Base-by-base conservation (phyloP, 2,888 invertebrate species). In the Scaptomyza reducta region DNA sequence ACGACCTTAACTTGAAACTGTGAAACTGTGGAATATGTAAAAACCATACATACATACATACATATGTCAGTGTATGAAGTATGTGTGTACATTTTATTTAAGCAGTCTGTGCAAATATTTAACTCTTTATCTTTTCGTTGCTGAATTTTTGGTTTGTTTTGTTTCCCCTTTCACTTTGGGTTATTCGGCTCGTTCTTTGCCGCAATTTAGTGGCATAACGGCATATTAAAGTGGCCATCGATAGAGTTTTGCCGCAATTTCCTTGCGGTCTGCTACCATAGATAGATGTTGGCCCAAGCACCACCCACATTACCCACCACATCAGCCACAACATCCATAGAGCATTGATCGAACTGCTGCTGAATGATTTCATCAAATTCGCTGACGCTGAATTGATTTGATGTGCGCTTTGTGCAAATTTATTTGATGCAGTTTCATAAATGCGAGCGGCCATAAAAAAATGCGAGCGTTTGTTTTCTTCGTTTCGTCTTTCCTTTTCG, bases 371-470 rank as follows among this genome's bases (percentile, higher is more conserved):
- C 68, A 81, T 82, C 67, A 77, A 77, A 85, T 77, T 69, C 77
- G 79, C 79, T 79, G 81, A 82, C 85, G 82, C 68, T 66, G 79
- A 85, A 85, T 74, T 77, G 85, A 65, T 73, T 82, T 79, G 77
- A 81, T 81, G 82, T 74, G 74, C 71, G 69, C 77, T 82, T 85
- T 81, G 79, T 85, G 85, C 67, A 81, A 85, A 72, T 82, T 85
- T 82, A 70, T 77, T 69, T 74, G 77, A 65, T 74, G 81, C 77
- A 80, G 76, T 78, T 84, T 76, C 81, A 84, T 76, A 78, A 83
- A 76, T 81, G 79, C 63, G 61, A 57, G 46, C 56, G 67, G 55
- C 66, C 72, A 79, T 77, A 63, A 79, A 70, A 58, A 41, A 54
- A 38, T 51, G 65, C 46, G 41, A 70, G 38, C 53, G 22, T 58